A percentile compares a stretch with the other conserved stretches of the same genome.
These are phyloP conservation scores for Botrylloides violaceus DNA, from an alignment of 23 tunicate species.

Conservation along the genomic window DNA sequence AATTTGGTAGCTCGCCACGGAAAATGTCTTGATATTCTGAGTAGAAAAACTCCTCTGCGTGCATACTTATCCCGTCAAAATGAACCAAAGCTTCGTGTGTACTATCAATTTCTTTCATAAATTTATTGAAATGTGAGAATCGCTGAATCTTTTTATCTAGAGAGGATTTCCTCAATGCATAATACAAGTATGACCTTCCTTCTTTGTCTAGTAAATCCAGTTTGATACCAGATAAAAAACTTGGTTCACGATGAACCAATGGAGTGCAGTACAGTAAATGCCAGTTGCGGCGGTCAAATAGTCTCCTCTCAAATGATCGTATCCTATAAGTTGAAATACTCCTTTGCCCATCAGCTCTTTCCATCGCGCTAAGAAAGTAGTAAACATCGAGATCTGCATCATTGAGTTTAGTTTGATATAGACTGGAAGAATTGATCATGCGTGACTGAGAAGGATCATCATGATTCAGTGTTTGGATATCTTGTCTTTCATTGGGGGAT, in stretches of 20 bases:
- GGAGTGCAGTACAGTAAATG: not conserved
- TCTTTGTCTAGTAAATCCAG: not conserved
- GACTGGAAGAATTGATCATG: no score
- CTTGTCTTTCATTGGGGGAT: no score
- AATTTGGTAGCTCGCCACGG: not conserved
- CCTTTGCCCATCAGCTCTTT: no score
- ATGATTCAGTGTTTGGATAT: no score
- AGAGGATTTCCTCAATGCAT: not conserved
- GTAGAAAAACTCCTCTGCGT: not conserved
- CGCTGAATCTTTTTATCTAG: not conserved
- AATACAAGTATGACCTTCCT: not conserved
- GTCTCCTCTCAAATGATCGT: not conserved
- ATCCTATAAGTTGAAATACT: not conserved
- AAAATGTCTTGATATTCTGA: not conserved
- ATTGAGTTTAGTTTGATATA: not conserved
- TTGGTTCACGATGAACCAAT: not conserved
- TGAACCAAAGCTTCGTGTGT: not conserved
- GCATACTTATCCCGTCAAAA: not conserved
- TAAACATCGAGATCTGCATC: not conserved
- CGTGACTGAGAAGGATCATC: no score
- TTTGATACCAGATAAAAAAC: not conserved
- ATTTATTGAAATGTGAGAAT: not conserved
- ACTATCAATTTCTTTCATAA: not conserved
- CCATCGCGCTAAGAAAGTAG: not conserved
- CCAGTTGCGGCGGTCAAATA: not conserved